Base-by-base conservation (phyloP, 2,797 vertebrate species). In the Chaunax sp. region DNA sequence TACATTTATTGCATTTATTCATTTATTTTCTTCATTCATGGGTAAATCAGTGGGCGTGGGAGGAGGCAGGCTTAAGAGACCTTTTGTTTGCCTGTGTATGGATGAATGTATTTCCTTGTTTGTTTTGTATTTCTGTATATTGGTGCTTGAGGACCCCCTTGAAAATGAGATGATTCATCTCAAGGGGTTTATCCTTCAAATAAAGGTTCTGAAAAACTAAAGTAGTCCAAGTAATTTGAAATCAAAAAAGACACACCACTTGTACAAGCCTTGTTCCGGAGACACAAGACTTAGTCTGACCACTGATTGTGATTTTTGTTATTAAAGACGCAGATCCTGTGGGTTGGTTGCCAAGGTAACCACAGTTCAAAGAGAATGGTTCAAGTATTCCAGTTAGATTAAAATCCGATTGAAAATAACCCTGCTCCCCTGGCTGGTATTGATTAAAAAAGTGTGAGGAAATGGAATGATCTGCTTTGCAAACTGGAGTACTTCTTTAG, bases 271-370 rank as follows among this genome's bases (percentile, higher is more conserved):
- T 72, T 69, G 22, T 72, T 78, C 60, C 77, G 75, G 72, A 79
- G 81, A 79, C 43, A 81, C 77, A 74, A 69, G 55, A 81, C 68
- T 59, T 26, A 10, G 49, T 61, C 73, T 78, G 78, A 80, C 77
- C 74, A 75, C 64, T 83, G 79, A 91, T 87, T 83, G 74, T 75
- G 84, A 90, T 92, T 81, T 86, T 74, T 67, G 72, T 80, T 35
- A 78, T 66, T 83, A 74, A 83, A 88, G 68, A 60, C 73, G 68
- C 54, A 70, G 68, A 63, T 79, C 71, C 61, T 41, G 69, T 85
- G 76, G 81, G 77, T 72, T 80, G 75, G 90, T 92, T 92, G 87
- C 91, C 87, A 89, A 86, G 90, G 89, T 88, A 91, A 92, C 90
- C 37, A 69, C 61, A 63, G 81, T 91, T 91, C 86, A 91, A 87